These are phyloP conservation scores for Aphaenogaster floridana DNA, from an alignment of 1,140 invertebrate genomes.

Conservation along the genomic window DNA sequence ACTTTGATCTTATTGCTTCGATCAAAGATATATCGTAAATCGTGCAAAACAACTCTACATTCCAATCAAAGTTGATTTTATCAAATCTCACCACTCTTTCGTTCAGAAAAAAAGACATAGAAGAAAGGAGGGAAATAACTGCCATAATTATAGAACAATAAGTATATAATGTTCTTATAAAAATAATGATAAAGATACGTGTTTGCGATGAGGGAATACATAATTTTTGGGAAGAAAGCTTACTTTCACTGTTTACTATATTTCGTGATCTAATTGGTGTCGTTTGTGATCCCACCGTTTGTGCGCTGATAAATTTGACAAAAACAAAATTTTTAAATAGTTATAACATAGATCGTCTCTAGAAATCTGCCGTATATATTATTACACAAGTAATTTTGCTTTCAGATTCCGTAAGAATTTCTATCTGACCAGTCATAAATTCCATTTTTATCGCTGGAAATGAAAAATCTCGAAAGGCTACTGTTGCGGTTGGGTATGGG, in stretches of 20 bases:
- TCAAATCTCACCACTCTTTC: constrained; percentile 2
- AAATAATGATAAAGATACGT: not conserved
- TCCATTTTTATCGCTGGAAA: constrained; percentile 6
- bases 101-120: not conserved
- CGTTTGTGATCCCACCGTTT: not conserved
- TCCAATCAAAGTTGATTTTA: constrained; percentile 25
- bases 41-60: not conserved
- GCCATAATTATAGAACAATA: not conserved
- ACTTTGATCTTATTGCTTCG: constrained; percentile 32
- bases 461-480: constrained; percentile 17
- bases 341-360: not conserved
- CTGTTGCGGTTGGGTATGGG: constrained; percentile 34
- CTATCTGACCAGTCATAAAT: not conserved
- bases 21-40: constrained; percentile 25
- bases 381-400: not conserved
- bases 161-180: not conserved
- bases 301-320: not conserved
- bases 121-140: not conserved
- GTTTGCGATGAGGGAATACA: not conserved
- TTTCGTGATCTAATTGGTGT: not conserved
- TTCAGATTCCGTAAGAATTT: not conserved
- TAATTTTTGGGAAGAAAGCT: not conserved
- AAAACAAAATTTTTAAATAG: not conserved
- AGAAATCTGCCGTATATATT: not conserved
- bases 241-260: not conserved